Conservation (phyloP, 2,113 vertebrate species). For the chimpanzee (Pan troglodytes) region DNA sequence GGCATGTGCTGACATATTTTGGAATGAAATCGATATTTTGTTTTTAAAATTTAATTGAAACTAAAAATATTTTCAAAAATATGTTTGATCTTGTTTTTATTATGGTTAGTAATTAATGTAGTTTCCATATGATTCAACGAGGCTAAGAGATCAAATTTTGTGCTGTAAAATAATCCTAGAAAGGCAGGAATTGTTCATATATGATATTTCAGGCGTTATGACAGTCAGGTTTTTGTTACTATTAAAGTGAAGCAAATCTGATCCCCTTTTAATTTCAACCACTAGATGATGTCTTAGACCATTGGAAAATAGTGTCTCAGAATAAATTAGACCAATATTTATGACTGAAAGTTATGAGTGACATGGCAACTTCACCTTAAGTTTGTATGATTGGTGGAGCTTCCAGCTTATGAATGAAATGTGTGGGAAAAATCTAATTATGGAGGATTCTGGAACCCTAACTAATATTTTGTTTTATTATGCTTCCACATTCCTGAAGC, state of each 20-base stretch:
- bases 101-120: background rate
- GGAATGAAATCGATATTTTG: constrained; percentile 23
- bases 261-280: background rate
- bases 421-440: background rate
- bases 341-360: background rate
- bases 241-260: background rate
- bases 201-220: background rate
- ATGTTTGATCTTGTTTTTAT: background rate
- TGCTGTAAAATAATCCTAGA: background rate
- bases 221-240: background rate
- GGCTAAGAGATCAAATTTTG: background rate
- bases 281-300: background rate
- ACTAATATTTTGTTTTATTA: background rate
- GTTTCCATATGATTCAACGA: background rate
- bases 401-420: background rate
- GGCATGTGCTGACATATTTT: background rate
- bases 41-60: constrained; percentile 31
- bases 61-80: constrained; percentile 31
- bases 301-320: background rate
- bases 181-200: background rate
- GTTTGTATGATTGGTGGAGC: background rate
- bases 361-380: background rate
- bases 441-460: constrained; percentile 31
- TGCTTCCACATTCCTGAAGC: constrained; percentile 75
- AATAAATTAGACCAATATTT: background rate